A percentile compares a stretch with the other conserved stretches of the same genome.
Conservation (phyloP, 2,888 invertebrate genomes). For the Alloplasta piceator region DNA sequence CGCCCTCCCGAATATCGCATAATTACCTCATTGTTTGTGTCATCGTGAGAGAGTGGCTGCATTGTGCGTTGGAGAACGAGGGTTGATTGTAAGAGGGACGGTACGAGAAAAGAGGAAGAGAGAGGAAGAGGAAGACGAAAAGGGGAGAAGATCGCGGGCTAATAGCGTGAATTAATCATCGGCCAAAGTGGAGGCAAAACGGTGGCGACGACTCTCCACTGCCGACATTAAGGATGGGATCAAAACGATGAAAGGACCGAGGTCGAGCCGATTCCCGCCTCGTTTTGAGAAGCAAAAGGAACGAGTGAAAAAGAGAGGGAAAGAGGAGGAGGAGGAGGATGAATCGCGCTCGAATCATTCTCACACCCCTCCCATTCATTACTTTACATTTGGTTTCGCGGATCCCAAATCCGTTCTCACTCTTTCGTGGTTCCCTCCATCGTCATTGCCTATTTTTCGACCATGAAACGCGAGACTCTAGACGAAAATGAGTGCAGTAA, state of each 20-base stretch:
- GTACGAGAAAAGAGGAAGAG: background rate
- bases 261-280: constrained; percentile 44
- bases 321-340: background rate
- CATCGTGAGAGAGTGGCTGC: constrained; percentile 64
- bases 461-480: constrained; percentile 16
- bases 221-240: constrained; percentile 66
- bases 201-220: constrained; percentile 69
- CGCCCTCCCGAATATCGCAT: constrained; percentile 61
- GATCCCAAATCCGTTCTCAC: constrained; percentile 24
- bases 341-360: constrained; percentile 37
- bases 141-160: constrained; percentile 62
- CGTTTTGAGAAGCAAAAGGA: constrained; percentile 30
- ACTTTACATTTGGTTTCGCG: constrained; percentile 7
- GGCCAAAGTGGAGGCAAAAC: constrained; percentile 69
- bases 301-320: background rate
- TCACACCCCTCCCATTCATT: constrained; percentile 49
- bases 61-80: constrained; percentile 69
- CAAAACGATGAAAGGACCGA: constrained; percentile 67
- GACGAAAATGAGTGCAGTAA: no score
- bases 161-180: constrained; percentile 80
- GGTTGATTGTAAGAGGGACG: background rate
- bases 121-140: constrained; percentile 1
- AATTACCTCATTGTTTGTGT: constrained; percentile 77
- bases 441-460: constrained; percentile 44
- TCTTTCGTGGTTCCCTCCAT: constrained; percentile 39